phyloP scores from a whole-genome alignment of 1,140 invertebrate genomes.

The Daktulosphaira vitifoliae region DNA sequence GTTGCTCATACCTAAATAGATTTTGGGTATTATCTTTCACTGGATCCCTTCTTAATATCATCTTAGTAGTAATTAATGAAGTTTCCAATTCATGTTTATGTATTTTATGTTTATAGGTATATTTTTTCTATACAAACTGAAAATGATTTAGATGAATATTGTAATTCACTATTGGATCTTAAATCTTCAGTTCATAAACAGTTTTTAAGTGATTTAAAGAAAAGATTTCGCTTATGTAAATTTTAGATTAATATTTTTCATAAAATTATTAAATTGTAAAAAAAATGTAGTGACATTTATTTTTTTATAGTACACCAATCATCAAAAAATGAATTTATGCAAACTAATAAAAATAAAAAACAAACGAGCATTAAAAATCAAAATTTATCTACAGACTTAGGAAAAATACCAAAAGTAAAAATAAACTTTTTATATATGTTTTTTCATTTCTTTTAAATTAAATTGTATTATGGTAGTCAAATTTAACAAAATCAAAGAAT shows the following conservation, averaged over 20 bases:
- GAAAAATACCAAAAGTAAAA: neutral
- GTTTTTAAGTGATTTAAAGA: slow-evolving; percentile 52
- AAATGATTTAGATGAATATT: slow-evolving; percentile 59
- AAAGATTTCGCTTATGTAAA: slow-evolving; percentile 30
- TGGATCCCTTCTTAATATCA: too few relatives aligned
- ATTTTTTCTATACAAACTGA: slow-evolving; percentile 56
- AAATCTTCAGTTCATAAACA: slow-evolving; percentile 54
- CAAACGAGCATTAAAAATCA: neutral
- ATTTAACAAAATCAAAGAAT: slow-evolving; percentile 51
- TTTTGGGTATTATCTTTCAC: too few relatives aligned
- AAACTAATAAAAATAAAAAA: neutral
- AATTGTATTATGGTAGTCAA: too few relatives aligned
- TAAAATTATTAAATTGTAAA: slow-evolving; percentile 9
- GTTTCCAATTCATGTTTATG: too few relatives aligned
- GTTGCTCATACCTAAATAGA: too few relatives aligned
- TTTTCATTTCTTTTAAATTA: slow-evolving; percentile 46
- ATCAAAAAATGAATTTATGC: neutral
- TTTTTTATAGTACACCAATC: neutral
- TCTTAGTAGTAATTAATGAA: too few relatives aligned
- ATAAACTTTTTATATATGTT: slow-evolving; percentile 32
- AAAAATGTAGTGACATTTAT: neutral
- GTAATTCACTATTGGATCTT: slow-evolving; percentile 56
- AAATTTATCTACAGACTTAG: neutral
- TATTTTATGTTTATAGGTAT: slow-evolving; percentile 44
- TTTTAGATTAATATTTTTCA: slow-evolving; percentile 25